These are phyloP conservation scores for Drosophila ezoana DNA, from an alignment of 2,888 invertebrate species.

Conservation along the genomic window DNA sequence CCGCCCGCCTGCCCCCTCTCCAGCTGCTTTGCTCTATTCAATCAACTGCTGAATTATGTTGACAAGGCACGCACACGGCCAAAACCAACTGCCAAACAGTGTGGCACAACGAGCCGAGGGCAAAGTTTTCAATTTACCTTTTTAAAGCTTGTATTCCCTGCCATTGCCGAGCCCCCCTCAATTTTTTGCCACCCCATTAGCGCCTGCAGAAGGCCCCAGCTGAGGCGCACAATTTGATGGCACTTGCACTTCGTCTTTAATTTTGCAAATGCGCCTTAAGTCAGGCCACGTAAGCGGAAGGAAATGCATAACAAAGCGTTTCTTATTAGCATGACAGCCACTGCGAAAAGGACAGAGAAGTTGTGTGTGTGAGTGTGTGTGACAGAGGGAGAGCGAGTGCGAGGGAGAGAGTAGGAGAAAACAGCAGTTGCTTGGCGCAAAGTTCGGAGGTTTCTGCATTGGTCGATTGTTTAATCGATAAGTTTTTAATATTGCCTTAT, in stretches of 20 bases:
- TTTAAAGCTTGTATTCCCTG: constrained; percentile 49
- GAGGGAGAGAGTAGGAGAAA: background rate
- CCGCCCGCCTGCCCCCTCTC: background rate
- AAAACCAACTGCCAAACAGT: constrained; percentile 49
- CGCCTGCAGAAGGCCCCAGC: background rate
- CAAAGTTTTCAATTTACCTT: constrained; percentile 76
- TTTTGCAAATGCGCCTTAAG: constrained; percentile 72
- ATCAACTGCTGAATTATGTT: constrained; percentile 77
- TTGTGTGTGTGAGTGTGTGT: background rate
- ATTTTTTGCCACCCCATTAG: background rate
- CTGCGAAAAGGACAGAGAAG: background rate
- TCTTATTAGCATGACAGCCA: constrained; percentile 65
- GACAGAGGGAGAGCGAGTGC: background rate
- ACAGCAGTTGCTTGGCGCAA: background rate
- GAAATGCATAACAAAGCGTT: constrained; percentile 78
- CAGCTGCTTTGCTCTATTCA: constrained; percentile 44
- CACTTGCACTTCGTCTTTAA: constrained; percentile 73
- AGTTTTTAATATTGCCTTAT: constrained; percentile 33
- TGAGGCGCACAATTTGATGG: constrained; percentile 40
- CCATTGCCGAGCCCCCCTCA: background rate
- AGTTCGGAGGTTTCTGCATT: constrained; percentile 8
- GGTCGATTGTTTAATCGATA: constrained; percentile 70
- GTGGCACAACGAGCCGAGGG: constrained; percentile 24
- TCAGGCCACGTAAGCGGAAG: constrained; percentile 75
- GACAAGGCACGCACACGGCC: constrained; percentile 71